Base-by-base conservation (phyloP, 2,888 invertebrate species). In the Cephus pulcher region DNA sequence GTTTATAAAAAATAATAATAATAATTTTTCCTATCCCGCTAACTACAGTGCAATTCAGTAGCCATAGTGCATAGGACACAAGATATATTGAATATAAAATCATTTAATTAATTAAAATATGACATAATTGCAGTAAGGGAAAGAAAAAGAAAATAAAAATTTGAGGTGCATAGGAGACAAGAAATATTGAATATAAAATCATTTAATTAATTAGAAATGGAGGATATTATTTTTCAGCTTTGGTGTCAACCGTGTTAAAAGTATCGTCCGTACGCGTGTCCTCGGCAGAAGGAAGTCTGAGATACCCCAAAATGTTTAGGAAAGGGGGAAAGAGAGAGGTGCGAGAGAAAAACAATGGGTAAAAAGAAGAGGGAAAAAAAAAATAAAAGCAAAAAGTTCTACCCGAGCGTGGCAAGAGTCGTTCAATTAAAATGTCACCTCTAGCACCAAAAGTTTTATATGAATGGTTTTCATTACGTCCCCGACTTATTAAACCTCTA, bases 391-490 rank as follows among this genome's bases (percentile, higher is more conserved):
- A 37, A 56, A 69, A 30, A 68, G 73, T 56, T 56, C 9, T 23
- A 23, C 56, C 9, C 23, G 56, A 23, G 34, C 32, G 71, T 32
- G 34, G 71, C 33, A 23, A 12, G 78, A 81, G 78, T 81, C 76
- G 89, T 90, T 89, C 89, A 90, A 89, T 90, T 89, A 90, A 89
- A 89, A 84, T 87, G 88, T 88, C 88, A 88, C 85, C 87, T 80
- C 80, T 83, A 79, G 77, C 80, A 81, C 84, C 23, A 84, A 89
- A 90, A 90, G 87, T 90, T 90, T 90, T 88, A 88, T 90, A 89
- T 88, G 88, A 90, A 90, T 90, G 89, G 89, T 85, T 90, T 90
- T 89, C 90, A 89, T 90, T 90, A 90, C 87, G 84, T 85, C 85
- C 85, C 84, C 84, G 86, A 89, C 90, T 90, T 90, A 90, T 90